These are phyloP conservation scores for Periphyllus acericola DNA, from an alignment of 2,888 invertebrate species.

Conservation along the genomic window DNA sequence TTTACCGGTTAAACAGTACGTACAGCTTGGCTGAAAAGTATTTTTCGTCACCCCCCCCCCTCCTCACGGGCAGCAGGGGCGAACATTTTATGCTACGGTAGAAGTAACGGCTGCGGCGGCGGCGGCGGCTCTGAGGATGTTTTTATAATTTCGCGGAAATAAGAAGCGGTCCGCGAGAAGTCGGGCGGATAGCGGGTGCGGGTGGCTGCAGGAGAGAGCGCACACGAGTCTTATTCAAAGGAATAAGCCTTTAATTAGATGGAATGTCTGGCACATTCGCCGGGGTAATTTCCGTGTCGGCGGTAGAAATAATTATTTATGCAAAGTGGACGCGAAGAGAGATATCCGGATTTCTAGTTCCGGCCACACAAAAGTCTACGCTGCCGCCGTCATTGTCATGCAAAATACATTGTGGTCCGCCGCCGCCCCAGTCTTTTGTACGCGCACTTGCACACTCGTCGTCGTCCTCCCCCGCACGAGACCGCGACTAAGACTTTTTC, in stretches of 20 bases:
- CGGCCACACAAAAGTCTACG: conserved; percentile 34
- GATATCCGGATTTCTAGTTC: conserved; percentile 52
- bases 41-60: neutral
- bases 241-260: conserved; percentile 51
- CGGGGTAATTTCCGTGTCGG: conserved; percentile 18
- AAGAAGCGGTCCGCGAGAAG: neutral
- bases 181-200: neutral
- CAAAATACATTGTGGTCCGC: conserved; percentile 26
- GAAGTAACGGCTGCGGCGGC: neutral
- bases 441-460: neutral
- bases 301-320: conserved; percentile 52
- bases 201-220: neutral
- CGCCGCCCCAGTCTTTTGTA: conserved; percentile 28
- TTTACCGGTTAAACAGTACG: neutral
- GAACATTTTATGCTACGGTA: neutral
- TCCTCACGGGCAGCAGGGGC: neutral
- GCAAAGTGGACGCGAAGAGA: conserved; percentile 56
- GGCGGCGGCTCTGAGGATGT: neutral
- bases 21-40: neutral
- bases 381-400: conserved; percentile 47
- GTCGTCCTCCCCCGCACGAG: neutral
- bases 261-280: conserved; percentile 31
- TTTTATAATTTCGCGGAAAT: conserved; percentile 2
- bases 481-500: conserved; percentile 27
- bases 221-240: conserved; percentile 24